Percentiles rank a stretch among this genome's conserved stretches.
These are phyloP conservation scores for Agonum fuliginosum DNA, from an alignment of 2,888 invertebrate genomes.

Conservation along the genomic window DNA sequence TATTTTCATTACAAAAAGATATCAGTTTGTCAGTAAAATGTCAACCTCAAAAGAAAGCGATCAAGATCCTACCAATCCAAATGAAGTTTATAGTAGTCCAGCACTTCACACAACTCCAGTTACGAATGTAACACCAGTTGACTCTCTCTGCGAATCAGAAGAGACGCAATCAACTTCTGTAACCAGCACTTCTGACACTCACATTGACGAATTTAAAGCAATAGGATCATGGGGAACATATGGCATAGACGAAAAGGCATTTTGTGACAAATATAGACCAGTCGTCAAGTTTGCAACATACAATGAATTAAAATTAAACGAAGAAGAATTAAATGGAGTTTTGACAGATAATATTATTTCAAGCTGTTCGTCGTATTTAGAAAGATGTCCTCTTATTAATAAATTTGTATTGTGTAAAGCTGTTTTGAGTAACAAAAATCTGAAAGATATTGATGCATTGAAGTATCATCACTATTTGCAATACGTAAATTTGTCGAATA, in stretches of 20 bases:
- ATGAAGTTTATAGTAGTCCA: no score
- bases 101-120: no score
- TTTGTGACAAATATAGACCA: slow-evolving; percentile 64
- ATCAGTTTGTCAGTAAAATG: no score
- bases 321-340: slow-evolving; percentile 71
- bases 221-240: slow-evolving; percentile 61
- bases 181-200: background rate
- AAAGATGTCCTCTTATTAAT: slow-evolving; percentile 74
- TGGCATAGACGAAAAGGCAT: slow-evolving; percentile 63
- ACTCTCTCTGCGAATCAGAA: background rate
- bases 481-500: slow-evolving; percentile 77
- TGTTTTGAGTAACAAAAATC: slow-evolving; percentile 70
- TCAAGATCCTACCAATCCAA: no score
- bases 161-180: background rate
- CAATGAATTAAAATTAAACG: slow-evolving; percentile 63
- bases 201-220: background rate
- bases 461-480: slow-evolving; percentile 77
- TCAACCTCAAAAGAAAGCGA: no score
- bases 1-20: no score
- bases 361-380: slow-evolving; percentile 74
- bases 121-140: background rate
- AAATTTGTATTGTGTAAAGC: slow-evolving; percentile 77
- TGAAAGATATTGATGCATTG: slow-evolving; percentile 75
- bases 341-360: slow-evolving; percentile 76
- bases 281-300: slow-evolving; percentile 61